Evolutionary conservation across 2,113 vertebrate genomes (phyloP), one percentile per base, ranked within the genome.

Genomic region (Podocnemis expansa): DNA sequence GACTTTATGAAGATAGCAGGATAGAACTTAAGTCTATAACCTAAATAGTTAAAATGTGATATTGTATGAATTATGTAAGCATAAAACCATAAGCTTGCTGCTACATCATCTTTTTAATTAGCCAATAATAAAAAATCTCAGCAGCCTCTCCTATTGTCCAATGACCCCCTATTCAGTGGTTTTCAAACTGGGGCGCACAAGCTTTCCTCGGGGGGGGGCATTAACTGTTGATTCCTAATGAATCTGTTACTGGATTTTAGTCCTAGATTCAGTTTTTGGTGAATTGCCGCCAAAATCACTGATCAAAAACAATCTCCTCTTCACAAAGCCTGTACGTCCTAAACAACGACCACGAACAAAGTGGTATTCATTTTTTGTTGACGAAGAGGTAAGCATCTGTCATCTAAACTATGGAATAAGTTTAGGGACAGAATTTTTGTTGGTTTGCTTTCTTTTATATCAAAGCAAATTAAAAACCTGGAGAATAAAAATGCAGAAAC

Each of bases 191-290:
- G 51, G 14, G 51, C 51, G 17, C 16, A 16, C 51, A 52, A 52
- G 51, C 51, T 52, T 16, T 52, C 14, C 5, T 52, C 16, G 13
- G 51, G 51, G 51, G 51, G 17, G 3, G 80, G 45, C 14, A 29
- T 29, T 78, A 73, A 12, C 31, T 84, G 41, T 70, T 67, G 3
- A 63, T 13, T 47, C 31, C 55, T 63, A 88, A 34, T 60, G 10
- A 25, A 54, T 41, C 14, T 43, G 13, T 10, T 43, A 19, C 38
- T 47, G 38, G 80, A 67, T 87, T 80, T 14, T 75, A 96, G 91
- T 93, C 24, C 88, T 96, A 81, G 94, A 95, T 94, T 85, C 84
- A 12, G 19, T 91, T 85, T 96, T 91, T 29, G 83, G 78, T 1
- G 78, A 89, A 21, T 55, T 93, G 56, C 82, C 91, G 78, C 91